A percentile compares a stretch with the other conserved stretches of the same genome.
phyloP scores from a whole-genome alignment of 2,888 invertebrate species.

The Pammene aurita region DNA sequence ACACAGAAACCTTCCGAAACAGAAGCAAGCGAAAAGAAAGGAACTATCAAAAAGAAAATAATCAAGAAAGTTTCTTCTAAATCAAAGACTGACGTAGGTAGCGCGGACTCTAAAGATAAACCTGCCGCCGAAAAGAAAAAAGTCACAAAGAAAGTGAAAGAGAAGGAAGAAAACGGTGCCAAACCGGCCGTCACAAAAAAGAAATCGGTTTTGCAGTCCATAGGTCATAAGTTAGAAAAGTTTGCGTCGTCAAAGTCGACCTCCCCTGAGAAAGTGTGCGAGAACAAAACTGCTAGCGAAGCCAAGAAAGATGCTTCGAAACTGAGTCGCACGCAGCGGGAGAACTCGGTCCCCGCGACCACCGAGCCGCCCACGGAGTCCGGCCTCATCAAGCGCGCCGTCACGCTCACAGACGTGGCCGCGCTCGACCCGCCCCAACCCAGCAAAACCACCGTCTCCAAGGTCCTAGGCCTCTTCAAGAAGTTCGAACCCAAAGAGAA shows the following conservation, averaged over 20 bases:
- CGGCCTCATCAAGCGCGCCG: constrained; percentile 87
- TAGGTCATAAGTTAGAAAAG: constrained; percentile 90
- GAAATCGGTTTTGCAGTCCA: constrained; percentile 87
- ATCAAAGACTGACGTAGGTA: constrained; percentile 70
- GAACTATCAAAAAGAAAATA: constrained; percentile 75
- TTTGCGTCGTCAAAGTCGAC: constrained; percentile 81
- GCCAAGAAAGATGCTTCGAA: constrained; percentile 67
- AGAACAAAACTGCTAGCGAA: constrained; percentile 56
- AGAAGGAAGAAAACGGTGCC: constrained; percentile 64
- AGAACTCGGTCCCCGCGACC: constrained; percentile 85
- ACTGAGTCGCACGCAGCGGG: constrained; percentile 84
- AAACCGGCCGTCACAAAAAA: constrained; percentile 79
- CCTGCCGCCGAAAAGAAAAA: constrained; percentile 70
- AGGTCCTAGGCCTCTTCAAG: constrained; percentile 90
- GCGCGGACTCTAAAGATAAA: constrained; percentile 64
- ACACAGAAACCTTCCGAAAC: constrained; percentile 57
- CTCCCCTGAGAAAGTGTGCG: constrained; percentile 76
- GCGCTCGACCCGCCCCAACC: constrained; percentile 71
- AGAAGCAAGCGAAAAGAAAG: constrained; percentile 69
- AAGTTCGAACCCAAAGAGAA: constrained; percentile 86
- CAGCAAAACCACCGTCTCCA: constrained; percentile 87
- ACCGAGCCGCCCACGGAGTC: constrained; percentile 84
- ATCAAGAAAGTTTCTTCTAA: constrained; percentile 77
- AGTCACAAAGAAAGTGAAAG: constrained; percentile 72
- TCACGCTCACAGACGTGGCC: constrained; percentile 87